Base-by-base conservation (phyloP, 2,797 vertebrate species). In the Emydoidea blandingii region DNA sequence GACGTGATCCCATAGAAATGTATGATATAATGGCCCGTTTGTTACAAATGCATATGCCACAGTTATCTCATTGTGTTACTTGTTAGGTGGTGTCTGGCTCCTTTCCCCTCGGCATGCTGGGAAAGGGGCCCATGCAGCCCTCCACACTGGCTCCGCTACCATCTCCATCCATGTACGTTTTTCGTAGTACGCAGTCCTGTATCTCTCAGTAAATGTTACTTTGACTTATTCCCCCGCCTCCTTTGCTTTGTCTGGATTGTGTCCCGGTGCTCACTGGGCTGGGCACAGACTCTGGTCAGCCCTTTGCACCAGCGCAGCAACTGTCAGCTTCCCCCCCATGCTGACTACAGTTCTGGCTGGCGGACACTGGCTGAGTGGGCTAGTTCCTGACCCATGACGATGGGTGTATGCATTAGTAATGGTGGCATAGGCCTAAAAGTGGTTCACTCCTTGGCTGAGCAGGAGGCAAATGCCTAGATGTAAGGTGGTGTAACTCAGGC, bases 1-100 rank as follows among this genome's bases (percentile, higher is more conserved):
- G 98, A 99, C 97, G 99, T 99, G 99, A 99, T 98, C 97, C 97
- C 97, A 98, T 98, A 98, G 97, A 98, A 96, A 98, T 98, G 98
- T 98, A 98, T 98, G 99, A 99, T 99, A 98, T 98, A 99, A 99
- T 98, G 99, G 98, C 99, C 98, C 95, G 92, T 99, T 98, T 98
- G 98, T 98, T 99, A 98, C 84, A 98, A 99, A 99, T 96, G 97
- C 98, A 97, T 99, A 98, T 79, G 98, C 97, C 95, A 93, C 98
- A 98, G 96, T 98, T 98, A 98, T 95, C 95, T 97, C 93, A 91
- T 98, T 97, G 96, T 97, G 97, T 98, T 98, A 97, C 95, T 98
- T 97, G 96, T 97, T 96, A 0, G 95, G 98, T 97, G 97, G 98
- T 82, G 23, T 95, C 91, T 0, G 27, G 93, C 81, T 93, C 93